A percentile compares a stretch with the other conserved stretches of the same genome.
Evolutionary conservation across 2,113 vertebrate genomes (phyloP).

Genomic region (Ploceus nigricollis): DNA sequence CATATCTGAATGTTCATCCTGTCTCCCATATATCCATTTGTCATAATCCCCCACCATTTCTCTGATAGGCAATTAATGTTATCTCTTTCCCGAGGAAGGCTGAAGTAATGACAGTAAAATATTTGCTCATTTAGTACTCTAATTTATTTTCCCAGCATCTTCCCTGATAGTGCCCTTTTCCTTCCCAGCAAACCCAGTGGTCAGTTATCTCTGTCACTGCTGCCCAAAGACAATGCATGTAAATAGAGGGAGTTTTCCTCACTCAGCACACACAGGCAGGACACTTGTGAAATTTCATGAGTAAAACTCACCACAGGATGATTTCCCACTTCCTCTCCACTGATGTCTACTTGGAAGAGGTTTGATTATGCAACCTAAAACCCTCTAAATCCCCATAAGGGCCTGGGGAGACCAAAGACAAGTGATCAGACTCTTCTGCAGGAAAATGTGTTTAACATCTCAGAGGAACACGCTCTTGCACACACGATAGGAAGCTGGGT

Average conservation of each 20-base stretch:
- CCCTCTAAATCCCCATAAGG: neutral
- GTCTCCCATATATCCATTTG: neutral
- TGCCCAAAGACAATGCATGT: neutral
- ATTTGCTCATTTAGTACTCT: slow-evolving; percentile 45
- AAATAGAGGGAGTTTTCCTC: neutral
- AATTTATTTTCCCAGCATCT: slow-evolving; percentile 48
- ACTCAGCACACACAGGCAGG: neutral
- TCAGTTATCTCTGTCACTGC: slow-evolving; percentile 18
- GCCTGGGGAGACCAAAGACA: neutral
- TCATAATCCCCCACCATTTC: slow-evolving; percentile 5
- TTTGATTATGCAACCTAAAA: neutral
- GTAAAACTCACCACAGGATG: neutral
- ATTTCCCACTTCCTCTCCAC: neutral
- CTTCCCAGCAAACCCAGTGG: slow-evolving; percentile 23
- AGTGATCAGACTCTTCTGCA: neutral
- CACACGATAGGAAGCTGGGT: fast-evolving
- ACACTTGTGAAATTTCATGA: neutral
- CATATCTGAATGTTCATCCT: neutral
- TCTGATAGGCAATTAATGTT: slow-evolving; percentile 44
- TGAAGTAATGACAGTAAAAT: slow-evolving; percentile 4
- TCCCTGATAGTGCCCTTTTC: neutral
- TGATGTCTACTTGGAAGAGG: neutral
- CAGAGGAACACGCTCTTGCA: neutral
- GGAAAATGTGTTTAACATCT: neutral
- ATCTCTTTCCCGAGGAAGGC: neutral